Percentiles rank a stretch among this genome's conserved stretches.
Conservation (phyloP, 2,888 invertebrate genomes). For the Germaria angustata region DNA sequence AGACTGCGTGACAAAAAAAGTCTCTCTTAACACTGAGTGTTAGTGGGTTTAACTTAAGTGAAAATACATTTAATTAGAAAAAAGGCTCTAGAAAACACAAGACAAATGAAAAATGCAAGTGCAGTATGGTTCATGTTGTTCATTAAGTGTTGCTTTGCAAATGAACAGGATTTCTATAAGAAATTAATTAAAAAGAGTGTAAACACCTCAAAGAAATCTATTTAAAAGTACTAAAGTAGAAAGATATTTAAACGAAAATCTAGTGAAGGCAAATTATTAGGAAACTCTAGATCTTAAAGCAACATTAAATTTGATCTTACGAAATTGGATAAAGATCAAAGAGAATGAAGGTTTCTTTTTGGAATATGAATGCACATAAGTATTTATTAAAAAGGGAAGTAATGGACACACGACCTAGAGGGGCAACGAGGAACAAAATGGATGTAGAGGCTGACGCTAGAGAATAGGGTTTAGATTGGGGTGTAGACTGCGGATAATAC, state of each 20-base stretch:
- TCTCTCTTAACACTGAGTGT: not conserved
- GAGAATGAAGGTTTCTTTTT: too few relatives aligned
- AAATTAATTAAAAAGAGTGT: not conserved
- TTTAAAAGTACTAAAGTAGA: not conserved
- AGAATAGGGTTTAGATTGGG: too few relatives aligned
- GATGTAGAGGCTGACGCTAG: too few relatives aligned
- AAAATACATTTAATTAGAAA: constrained; percentile 14
- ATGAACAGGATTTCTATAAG: not conserved
- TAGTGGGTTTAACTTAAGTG: not conserved
- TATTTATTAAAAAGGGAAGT: too few relatives aligned
- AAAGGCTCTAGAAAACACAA: not conserved
- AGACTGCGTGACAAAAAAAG: not conserved
- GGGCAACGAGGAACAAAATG: too few relatives aligned
- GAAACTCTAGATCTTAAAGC: not conserved
- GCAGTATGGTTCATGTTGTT: not conserved
- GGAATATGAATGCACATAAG: too few relatives aligned
- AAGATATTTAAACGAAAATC: too few relatives aligned
- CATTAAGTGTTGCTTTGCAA: not conserved
- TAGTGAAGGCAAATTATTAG: not conserved
- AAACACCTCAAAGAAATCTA: not conserved
- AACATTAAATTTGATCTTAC: too few relatives aligned
- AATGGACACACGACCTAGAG: too few relatives aligned
- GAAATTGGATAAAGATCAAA: too few relatives aligned
- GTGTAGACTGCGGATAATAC: too few relatives aligned
- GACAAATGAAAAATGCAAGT: not conserved